phyloP scores from a whole-genome alignment of 2,113 vertebrate species.

The Myotis brandtii region DNA sequence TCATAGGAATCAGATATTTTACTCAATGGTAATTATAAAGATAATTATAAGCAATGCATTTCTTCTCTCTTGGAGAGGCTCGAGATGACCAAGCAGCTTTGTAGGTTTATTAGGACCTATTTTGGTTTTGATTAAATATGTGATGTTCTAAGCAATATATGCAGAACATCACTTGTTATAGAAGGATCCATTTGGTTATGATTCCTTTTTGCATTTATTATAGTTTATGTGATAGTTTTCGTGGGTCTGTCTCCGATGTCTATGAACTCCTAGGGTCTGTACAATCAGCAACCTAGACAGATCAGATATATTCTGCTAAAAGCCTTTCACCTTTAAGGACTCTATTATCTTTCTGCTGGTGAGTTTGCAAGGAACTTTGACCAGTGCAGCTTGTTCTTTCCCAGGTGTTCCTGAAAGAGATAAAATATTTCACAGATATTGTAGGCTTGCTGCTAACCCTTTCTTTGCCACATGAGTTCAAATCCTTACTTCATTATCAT shows the following conservation, averaged over 20 bases:
- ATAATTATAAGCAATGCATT: not conserved
- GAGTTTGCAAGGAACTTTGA: not conserved
- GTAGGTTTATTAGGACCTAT: not conserved
- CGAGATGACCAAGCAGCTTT: accelerated
- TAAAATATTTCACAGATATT: not conserved
- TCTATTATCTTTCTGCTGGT: not conserved
- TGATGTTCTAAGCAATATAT: not conserved
- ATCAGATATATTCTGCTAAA: not conserved
- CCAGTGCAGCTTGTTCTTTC: not conserved
- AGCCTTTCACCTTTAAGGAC: not conserved
- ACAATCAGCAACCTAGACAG: not conserved
- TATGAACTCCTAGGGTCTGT: not conserved
- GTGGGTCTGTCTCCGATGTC: not conserved
- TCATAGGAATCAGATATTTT: not conserved
- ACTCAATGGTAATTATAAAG: not conserved
- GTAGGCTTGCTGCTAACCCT: not conserved
- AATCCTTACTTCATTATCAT: not conserved
- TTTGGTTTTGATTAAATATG: not conserved
- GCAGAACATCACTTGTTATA: not conserved
- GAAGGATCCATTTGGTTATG: not conserved
- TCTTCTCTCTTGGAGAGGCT: not conserved
- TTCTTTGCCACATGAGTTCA: not conserved
- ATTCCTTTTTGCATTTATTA: not conserved
- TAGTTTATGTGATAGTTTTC: not conserved
- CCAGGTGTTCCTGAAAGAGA: not conserved